These are phyloP conservation scores for Poeciliopsis turneri DNA, from an alignment of 2,797 vertebrate species.

Conservation along the genomic window DNA sequence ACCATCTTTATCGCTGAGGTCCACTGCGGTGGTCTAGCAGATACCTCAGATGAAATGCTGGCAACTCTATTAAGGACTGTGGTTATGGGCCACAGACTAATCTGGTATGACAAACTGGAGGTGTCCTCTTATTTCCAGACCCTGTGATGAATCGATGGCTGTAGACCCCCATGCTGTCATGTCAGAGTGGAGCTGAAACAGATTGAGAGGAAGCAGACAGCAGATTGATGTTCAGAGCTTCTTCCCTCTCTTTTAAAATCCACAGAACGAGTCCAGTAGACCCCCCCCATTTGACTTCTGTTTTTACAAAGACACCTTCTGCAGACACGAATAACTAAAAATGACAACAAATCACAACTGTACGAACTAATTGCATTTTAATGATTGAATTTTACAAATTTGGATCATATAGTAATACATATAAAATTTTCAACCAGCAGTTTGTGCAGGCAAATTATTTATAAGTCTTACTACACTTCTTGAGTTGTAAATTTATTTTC, in stretches of 20 bases:
- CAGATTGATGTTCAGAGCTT: slow-evolving; percentile 76
- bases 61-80: slow-evolving; percentile 83
- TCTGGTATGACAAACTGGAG: slow-evolving; percentile 85
- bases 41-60: slow-evolving; percentile 73
- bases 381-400: neutral
- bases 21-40: slow-evolving; percentile 76
- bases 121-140: slow-evolving; percentile 84
- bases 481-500: neutral
- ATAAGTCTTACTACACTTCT: neutral
- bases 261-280: slow-evolving; percentile 76
- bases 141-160: slow-evolving; percentile 80
- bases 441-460: neutral
- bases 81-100: slow-evolving; percentile 84
- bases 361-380: neutral
- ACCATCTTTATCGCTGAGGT: slow-evolving; percentile 57
- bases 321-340: neutral
- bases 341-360: neutral
- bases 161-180: slow-evolving; percentile 80
- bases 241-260: slow-evolving; percentile 72
- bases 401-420: neutral
- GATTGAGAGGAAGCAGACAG: slow-evolving; percentile 79
- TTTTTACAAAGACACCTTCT: slow-evolving; percentile 53
- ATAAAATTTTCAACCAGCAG: no score
- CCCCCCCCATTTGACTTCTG: slow-evolving; percentile 68
- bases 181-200: slow-evolving; percentile 82